These are phyloP conservation scores for Acanthaster planci DNA, from an alignment of 35 echinoderm and acorn worm species.

Conservation along the genomic window DNA sequence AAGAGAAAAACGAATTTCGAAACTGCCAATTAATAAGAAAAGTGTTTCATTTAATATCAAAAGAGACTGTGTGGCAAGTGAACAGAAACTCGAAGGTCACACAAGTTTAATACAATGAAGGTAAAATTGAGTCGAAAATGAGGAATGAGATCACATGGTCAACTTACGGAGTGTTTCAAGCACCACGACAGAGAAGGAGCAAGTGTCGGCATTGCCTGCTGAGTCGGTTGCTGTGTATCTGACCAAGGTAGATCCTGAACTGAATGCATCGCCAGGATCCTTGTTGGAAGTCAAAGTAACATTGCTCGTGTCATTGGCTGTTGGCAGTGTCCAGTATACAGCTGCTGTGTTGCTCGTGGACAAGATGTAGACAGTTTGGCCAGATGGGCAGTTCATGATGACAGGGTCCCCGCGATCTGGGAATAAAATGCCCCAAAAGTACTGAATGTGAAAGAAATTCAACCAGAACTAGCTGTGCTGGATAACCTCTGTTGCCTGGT, in stretches of 20 bases:
- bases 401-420: conserved; percentile 30
- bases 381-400: conserved; percentile 35
- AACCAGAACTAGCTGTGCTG: no score
- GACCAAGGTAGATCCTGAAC: conserved; percentile 27
- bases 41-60: no score
- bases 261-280: conserved; percentile 6
- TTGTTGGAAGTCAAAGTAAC: conserved; percentile 16
- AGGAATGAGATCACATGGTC: neutral
- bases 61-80: no score
- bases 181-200: conserved; percentile 31
- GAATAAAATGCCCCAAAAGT: no score
- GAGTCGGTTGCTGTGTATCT: conserved; percentile 34
- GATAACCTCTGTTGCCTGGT: no score
- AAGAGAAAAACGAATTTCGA: no score
- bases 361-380: conserved; percentile 26
- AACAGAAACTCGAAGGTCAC: no score
- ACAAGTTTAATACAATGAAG: no score
- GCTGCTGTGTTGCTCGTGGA: neutral
- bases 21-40: no score
- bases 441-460: no score
- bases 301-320: conserved; percentile 29
- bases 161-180: conserved; percentile 21
- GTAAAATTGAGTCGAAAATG: no score
- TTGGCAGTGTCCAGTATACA: conserved; percentile 31
- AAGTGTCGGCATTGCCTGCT: conserved; percentile 28